Percentiles rank a stretch among this genome's conserved stretches.
These are phyloP conservation scores for Emydocephalus ijimae DNA, from an alignment of 2,113 vertebrate species.

Conservation along the genomic window DNA sequence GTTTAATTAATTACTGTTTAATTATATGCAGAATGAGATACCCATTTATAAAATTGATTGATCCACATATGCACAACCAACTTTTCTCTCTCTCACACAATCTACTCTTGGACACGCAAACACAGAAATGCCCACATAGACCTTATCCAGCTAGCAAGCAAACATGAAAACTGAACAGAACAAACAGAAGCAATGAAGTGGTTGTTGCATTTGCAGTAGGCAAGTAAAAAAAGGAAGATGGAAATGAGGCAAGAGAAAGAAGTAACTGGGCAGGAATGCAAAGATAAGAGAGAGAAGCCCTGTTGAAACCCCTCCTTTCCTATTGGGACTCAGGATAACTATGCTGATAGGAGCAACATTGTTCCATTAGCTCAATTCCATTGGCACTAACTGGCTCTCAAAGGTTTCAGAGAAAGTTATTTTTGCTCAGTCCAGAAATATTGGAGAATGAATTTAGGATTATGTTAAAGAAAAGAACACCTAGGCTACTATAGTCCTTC, in stretches of 20 bases:
- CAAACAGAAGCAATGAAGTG: neutral
- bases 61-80: neutral
- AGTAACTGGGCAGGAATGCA: neutral
- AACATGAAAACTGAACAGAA: neutral
- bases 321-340: neutral
- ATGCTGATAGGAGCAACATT: neutral
- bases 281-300: neutral
- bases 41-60: neutral
- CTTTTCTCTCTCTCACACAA: neutral
- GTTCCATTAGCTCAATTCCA: neutral
- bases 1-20: neutral
- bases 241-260: neutral
- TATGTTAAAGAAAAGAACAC: neutral
- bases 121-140: neutral
- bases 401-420: neutral
- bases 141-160: neutral
- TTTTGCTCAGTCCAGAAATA: neutral
- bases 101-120: neutral
- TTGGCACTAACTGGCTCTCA: neutral
- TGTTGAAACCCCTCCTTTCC: neutral
- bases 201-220: neutral
- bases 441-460: neutral
- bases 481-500: neutral
- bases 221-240: neutral
- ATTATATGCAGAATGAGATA: neutral